Evolutionary conservation across 2,113 vertebrate genomes (phyloP).

Genomic region (Peucedramus taeniatus): DNA sequence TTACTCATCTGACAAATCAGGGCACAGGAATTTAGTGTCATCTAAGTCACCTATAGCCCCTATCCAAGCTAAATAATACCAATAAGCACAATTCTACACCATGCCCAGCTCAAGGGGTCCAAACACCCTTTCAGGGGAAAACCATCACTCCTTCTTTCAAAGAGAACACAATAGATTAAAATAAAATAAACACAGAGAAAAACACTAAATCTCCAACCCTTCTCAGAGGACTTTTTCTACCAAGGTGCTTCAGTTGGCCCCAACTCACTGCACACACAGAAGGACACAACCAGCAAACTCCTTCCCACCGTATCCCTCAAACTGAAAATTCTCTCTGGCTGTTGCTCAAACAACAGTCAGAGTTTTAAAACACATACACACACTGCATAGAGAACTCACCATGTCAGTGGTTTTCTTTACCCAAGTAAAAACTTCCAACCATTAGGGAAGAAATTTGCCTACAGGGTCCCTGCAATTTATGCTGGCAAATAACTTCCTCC

Average conservation of each 20-base stretch:
- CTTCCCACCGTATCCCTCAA: neutral
- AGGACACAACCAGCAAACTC: rapidly evolving
- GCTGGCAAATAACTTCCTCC: neutral
- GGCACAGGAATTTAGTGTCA: neutral
- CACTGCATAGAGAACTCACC: neutral
- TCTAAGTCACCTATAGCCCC: neutral
- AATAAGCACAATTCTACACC: neutral
- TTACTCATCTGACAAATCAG: neutral
- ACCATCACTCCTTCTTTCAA: neutral
- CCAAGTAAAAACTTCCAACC: neutral
- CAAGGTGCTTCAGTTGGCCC: neutral
- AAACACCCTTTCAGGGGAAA: neutral
- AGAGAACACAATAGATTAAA: neutral
- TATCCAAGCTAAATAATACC: neutral
- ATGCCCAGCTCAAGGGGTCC: neutral
- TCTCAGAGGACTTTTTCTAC: neutral
- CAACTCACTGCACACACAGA: neutral
- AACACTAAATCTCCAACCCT: neutral
- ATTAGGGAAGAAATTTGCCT: neutral
- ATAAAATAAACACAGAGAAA: neutral
- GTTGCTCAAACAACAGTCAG: neutral
- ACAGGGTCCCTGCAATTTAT: neutral
- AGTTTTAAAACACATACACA: neutral
- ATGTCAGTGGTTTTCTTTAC: neutral
- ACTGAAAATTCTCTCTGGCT: neutral